Evolutionary conservation across 2,113 vertebrate genomes (phyloP).

Genomic region (Austrofundulus limnaeus): DNA sequence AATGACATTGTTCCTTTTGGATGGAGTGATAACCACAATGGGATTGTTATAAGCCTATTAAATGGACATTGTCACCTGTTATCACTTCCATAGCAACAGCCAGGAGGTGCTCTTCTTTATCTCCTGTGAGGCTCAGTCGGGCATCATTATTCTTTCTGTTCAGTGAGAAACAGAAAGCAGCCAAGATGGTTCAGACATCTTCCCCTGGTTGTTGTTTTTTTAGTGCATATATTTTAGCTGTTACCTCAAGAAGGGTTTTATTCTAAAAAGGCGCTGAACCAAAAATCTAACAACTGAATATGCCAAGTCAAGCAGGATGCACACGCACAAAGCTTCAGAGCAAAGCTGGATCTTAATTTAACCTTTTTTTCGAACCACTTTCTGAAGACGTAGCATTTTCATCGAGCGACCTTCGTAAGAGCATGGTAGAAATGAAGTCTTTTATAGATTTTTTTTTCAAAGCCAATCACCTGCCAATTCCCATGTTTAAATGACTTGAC

Average conservation of each 20-base stretch:
- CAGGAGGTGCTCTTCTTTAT: neutral
- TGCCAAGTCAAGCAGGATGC: neutral
- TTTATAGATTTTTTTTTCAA: conserved; percentile 6
- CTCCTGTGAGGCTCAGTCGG: neutral
- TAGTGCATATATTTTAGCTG: neutral
- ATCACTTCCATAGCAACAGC: neutral
- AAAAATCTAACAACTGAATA: neutral
- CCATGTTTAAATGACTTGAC: neutral
- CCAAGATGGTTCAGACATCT: neutral
- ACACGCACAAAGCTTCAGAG: neutral
- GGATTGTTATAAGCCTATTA: neutral
- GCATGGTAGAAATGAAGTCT: neutral
- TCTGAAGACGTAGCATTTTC: neutral
- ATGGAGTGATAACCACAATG: neutral
- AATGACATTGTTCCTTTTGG: conserved; percentile 7
- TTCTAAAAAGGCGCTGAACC: neutral
- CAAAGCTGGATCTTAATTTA: neutral
- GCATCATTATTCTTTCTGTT: neutral
- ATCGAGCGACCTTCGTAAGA: neutral
- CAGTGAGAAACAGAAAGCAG: neutral
- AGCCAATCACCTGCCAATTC: neutral
- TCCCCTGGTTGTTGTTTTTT: neutral
- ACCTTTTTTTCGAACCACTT: too few species aligned
- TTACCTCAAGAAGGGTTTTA: neutral
- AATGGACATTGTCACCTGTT: neutral